Evolutionary conservation across 1,140 invertebrate species (phyloP).

Genomic region (Drosophila sulfurigaster): DNA sequence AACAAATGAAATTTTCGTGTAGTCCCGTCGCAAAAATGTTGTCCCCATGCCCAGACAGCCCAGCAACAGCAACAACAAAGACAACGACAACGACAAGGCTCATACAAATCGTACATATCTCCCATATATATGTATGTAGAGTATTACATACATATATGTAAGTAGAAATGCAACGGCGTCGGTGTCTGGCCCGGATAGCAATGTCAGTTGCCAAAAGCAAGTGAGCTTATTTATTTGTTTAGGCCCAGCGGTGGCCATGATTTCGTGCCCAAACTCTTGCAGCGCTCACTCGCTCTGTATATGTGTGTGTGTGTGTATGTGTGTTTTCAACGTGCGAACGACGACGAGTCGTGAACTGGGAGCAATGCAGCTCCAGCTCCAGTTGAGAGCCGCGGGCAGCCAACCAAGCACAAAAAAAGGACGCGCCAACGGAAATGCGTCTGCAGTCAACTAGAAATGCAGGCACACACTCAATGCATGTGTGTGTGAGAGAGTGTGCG

Average conservation of each 20-base stretch:
- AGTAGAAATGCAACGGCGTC: not conserved
- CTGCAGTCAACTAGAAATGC: conserved; percentile 73
- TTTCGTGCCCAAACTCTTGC: conserved; percentile 22
- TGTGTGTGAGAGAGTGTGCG: not conserved
- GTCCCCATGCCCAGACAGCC: not conserved
- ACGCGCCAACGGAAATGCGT: conserved; percentile 71
- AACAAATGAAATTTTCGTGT: conserved; percentile 83
- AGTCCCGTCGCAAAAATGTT: conserved; percentile 33
- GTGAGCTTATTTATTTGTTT: conserved; percentile 81
- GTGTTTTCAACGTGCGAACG: conserved; percentile 1
- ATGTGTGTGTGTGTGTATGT: too few relatives aligned
- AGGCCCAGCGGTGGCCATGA: conserved; percentile 74
- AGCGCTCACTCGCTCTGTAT: too few relatives aligned
- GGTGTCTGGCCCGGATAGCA: conserved; percentile 55
- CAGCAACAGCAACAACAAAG: not conserved
- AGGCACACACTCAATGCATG: conserved; percentile 40
- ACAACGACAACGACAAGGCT: too few relatives aligned
- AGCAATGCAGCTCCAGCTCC: not conserved
- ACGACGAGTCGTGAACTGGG: not conserved
- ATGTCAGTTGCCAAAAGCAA: conserved; percentile 75
- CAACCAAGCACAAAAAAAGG: conserved; percentile 51
- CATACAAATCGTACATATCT: too few relatives aligned
- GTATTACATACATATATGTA: not conserved
- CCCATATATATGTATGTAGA: too few relatives aligned
- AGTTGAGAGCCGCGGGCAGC: conserved; percentile 28